A percentile compares a stretch with the other conserved stretches of the same genome.
Conservation (phyloP, 2,888 invertebrate genomes). For the Erannis defoliaria region DNA sequence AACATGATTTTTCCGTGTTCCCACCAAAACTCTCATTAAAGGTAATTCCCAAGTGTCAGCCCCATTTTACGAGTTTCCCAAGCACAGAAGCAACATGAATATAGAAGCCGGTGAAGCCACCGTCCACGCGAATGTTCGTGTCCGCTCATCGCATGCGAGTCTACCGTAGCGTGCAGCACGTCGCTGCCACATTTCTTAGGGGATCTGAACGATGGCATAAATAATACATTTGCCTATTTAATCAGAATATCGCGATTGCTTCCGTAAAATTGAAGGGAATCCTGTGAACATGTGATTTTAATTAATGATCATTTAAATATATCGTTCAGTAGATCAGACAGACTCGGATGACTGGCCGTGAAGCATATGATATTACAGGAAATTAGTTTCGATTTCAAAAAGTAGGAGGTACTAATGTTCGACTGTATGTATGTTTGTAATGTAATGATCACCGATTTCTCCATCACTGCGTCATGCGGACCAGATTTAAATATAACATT, state of each 20-base stretch:
- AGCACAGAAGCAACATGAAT: slow-evolving; percentile 19
- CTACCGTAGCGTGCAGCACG: slow-evolving; percentile 59
- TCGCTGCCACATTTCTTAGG: slow-evolving; percentile 59
- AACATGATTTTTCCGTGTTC: too few relatives aligned
- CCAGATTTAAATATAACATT: too few relatives aligned
- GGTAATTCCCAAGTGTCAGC: slow-evolving; percentile 16
- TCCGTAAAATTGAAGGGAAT: slow-evolving; percentile 1
- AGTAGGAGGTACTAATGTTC: too few relatives aligned
- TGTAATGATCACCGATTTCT: too few relatives aligned
- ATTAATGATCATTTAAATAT: too few relatives aligned
- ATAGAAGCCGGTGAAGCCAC: slow-evolving; percentile 5
- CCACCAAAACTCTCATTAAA: too few relatives aligned
- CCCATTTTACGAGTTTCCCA: neutral
- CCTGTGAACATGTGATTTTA: neutral
- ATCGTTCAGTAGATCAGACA: too few relatives aligned
- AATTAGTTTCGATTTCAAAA: too few relatives aligned
- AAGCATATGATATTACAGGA: neutral
- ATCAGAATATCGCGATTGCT: slow-evolving; percentile 4
- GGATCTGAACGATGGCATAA: slow-evolving; percentile 43
- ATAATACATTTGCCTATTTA: slow-evolving; percentile 36
- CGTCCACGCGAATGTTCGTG: slow-evolving; percentile 34
- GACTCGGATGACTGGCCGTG: neutral
- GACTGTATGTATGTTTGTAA: too few relatives aligned
- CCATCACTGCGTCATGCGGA: too few relatives aligned
- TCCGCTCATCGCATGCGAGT: slow-evolving; percentile 19